phyloP scores from a whole-genome alignment of 2,797 vertebrate genomes.

The Distichodus sexfasciatus region DNA sequence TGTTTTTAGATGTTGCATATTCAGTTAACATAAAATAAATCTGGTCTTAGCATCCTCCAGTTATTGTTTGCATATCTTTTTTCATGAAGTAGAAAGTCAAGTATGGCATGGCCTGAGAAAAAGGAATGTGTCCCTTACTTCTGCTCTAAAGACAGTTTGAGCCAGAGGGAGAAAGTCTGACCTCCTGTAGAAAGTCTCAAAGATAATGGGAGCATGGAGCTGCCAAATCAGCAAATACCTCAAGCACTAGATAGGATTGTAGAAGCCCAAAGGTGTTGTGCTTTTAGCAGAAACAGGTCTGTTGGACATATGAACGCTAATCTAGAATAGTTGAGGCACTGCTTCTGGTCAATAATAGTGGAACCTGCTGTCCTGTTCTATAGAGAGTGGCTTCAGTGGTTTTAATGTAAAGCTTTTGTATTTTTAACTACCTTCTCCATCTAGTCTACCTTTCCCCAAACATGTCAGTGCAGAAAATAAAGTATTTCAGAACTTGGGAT shows the following conservation, averaged over 20 bases:
- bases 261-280: constrained; percentile 2
- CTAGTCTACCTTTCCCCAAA: constrained; percentile 33
- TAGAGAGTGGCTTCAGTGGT: constrained; percentile 46
- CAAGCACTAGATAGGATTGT: background rate
- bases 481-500: constrained; percentile 43
- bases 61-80: constrained; percentile 56
- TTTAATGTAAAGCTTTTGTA: constrained; percentile 39
- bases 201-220: constrained; percentile 18
- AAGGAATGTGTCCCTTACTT: constrained; percentile 13
- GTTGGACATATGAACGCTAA: constrained; percentile 19
- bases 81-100: constrained; percentile 27
- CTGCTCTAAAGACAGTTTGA: constrained; percentile 34
- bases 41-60: constrained; percentile 36
- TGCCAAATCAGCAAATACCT: constrained; percentile 32
- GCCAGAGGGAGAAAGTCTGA: constrained; percentile 2
- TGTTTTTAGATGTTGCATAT: constrained; percentile 50
- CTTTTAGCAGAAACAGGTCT: constrained; percentile 37
- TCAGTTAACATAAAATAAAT: constrained; percentile 48
- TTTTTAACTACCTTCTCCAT: constrained; percentile 22
- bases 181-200: constrained; percentile 16
- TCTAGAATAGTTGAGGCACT: constrained; percentile 21
- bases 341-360: constrained; percentile 24
- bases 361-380: constrained; percentile 11
- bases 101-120: constrained; percentile 17
- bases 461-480: constrained; percentile 58